Conservation (phyloP, 30 jellyfish, hydroid and myxozoan species). For the Morbakka virulenta region DNA sequence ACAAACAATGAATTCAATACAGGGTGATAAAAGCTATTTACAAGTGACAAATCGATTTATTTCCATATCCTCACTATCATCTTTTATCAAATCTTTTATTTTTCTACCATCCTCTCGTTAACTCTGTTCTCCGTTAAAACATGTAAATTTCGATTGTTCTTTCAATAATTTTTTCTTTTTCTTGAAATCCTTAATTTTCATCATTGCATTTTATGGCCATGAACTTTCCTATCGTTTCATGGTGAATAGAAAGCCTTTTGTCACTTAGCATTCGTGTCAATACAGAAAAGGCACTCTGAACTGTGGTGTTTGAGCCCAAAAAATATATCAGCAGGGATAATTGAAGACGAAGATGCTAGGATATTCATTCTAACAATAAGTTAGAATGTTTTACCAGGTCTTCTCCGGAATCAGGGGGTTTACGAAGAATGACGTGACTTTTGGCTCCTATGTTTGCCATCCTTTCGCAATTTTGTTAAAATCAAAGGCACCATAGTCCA, state of each 20-base stretch:
- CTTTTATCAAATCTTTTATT: no score
- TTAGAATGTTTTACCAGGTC: conserved; percentile 27
- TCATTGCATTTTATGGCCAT: conserved; percentile 1
- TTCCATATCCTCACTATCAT: no score
- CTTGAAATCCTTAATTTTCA: conserved; percentile 22
- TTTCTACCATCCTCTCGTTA: no score
- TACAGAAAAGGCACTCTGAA: conserved; percentile 23
- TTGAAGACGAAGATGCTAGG: conserved; percentile 19
- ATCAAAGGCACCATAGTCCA: no score
- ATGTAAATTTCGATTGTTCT: no score
- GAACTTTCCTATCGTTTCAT: conserved; percentile 16
- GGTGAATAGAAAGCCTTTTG: conserved; percentile 30
- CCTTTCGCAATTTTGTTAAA: no score
- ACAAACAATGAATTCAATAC: no score
- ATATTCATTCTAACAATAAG: conserved; percentile 26
- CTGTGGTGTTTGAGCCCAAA: conserved; percentile 39
- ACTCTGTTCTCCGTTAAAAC: conserved; percentile 13
- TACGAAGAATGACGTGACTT: no score
- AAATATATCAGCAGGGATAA: conserved; percentile 24
- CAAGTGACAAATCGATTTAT: no score
- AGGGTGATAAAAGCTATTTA: no score
- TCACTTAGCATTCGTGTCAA: conserved; percentile 12
- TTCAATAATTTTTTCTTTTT: conserved; percentile 19
- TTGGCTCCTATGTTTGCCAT: no score
- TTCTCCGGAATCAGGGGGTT: conserved; percentile 14